phyloP scores from a whole-genome alignment of 2,113 vertebrate genomes.

The cattle (Bos taurus) region DNA sequence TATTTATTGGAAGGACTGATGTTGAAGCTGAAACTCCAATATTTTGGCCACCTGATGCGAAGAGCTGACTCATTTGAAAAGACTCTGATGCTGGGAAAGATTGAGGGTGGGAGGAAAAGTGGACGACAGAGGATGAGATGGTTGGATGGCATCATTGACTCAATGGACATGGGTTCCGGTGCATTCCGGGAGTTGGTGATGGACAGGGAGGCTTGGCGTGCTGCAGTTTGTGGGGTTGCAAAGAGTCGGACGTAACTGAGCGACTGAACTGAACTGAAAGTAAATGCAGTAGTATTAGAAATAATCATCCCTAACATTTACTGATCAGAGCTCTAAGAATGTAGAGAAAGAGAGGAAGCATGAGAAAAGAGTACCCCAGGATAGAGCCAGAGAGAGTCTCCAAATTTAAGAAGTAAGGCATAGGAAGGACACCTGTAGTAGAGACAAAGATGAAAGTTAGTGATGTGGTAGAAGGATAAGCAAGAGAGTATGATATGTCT shows the following conservation, averaged over 20 bases:
- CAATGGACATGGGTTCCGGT: background rate
- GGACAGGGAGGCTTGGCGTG: background rate
- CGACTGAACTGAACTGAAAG: background rate
- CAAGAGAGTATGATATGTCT: background rate
- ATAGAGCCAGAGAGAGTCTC: background rate
- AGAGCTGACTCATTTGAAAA: background rate
- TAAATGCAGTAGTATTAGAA: background rate
- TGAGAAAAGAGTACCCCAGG: background rate
- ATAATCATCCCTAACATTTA: background rate
- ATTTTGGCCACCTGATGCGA: background rate
- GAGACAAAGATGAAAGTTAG: background rate
- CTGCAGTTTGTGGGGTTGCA: background rate
- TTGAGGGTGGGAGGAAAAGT: background rate
- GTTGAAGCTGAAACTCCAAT: background rate
- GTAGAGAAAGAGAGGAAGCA: background rate
- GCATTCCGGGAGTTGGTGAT: background rate
- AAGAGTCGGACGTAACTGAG: accelerated
- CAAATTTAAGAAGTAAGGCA: background rate
- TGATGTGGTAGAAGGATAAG: background rate
- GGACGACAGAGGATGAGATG: background rate
- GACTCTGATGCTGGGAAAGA: background rate
- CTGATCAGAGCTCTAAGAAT: background rate
- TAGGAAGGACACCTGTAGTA: background rate
- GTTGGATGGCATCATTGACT: background rate
- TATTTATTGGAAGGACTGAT: background rate